Base-by-base conservation (phyloP, 2,113 vertebrate genomes). In the Mus spicilegus region DNA sequence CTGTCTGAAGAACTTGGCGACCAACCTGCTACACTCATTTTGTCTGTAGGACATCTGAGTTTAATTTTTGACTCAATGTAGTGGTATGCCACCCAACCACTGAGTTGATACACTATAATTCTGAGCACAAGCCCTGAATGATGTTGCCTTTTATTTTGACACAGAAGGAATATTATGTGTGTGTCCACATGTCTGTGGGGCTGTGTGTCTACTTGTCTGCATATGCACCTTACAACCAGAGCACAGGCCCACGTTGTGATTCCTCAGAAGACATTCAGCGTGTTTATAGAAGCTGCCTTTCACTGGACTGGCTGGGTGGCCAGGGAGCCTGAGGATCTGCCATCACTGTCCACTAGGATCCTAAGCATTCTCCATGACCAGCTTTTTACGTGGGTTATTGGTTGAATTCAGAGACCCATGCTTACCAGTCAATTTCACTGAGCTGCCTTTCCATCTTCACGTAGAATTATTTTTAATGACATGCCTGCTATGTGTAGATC, bases 21-120 rank as follows among this genome's bases (percentile, higher is more conserved):
- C 16, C 3, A 6, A 4, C 10, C 46, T 5, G 4, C 49, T 3
- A 3, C 5, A 46, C 8, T 2, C 24, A 26, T 24, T 61, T 39
- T 78, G 33, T 82, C 54, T 46, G 36, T 16, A 19, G 42, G 28
- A 78, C 42, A 14, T 51, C 1, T 20, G 42, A 8, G 42, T 33
- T 49, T 42, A 63, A 56, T 51, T 7, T 88, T 76, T 17, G 24
- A 22, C 78, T 56, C 85, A 73, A 20, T 12, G 8, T 65, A 24
- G n/a, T 73, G 78, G 73, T 24, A 1, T 46, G 7, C 17, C 24
- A 56, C 46, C n/a, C 26, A 1, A 14, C n/a, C 65, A 69, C 93
- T 5, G 46, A 36, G 33, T 87, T 46, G 3, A 28, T 42, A 56
- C 26, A 61, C 14, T 3, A 3, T 54, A 9, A 28, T 33, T 70